phyloP scores from a whole-genome alignment of 2,888 invertebrate genomes.

The Beris morrisii region DNA sequence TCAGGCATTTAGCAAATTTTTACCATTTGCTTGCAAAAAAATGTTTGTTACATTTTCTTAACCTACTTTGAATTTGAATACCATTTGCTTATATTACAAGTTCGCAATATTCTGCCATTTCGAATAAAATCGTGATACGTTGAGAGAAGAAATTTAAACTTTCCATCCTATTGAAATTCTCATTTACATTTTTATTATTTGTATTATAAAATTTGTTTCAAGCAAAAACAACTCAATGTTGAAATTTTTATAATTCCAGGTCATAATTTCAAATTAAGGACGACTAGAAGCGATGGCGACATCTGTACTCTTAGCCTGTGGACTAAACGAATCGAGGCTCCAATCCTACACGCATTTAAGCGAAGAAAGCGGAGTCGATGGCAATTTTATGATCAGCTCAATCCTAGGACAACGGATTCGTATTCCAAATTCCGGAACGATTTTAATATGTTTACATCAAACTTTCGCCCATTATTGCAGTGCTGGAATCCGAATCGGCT shows the following conservation, averaged over 20 bases:
- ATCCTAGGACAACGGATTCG: slow-evolving; percentile 66
- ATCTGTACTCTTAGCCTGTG: slow-evolving; percentile 65
- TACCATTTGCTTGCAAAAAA: too few species aligned
- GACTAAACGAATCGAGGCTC: slow-evolving; percentile 63
- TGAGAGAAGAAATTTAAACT: too few species aligned
- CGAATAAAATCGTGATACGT: too few species aligned
- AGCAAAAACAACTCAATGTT: too few species aligned
- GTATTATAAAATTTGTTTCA: too few species aligned
- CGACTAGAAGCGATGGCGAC: slow-evolving; percentile 60
- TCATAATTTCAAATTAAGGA: neutral
- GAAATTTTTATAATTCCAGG: slow-evolving; percentile 10
- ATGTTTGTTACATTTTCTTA: too few species aligned
- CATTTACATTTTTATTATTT: too few species aligned
- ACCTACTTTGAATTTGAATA: too few species aligned
- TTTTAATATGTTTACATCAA: slow-evolving; percentile 71
- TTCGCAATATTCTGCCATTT: too few species aligned
- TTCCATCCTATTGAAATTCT: too few species aligned
- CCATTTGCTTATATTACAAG: too few species aligned
- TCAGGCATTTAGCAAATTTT: too few species aligned
- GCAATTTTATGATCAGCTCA: slow-evolving; percentile 71
- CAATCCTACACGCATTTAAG: slow-evolving; percentile 64
- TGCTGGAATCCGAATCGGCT: slow-evolving; percentile 73
- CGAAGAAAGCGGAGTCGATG: slow-evolving; percentile 71
- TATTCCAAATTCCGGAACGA: slow-evolving; percentile 60
- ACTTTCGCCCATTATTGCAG: slow-evolving; percentile 73